Evolutionary conservation across 2,113 vertebrate genomes (phyloP).

Genomic region (Mirza zaza): DNA sequence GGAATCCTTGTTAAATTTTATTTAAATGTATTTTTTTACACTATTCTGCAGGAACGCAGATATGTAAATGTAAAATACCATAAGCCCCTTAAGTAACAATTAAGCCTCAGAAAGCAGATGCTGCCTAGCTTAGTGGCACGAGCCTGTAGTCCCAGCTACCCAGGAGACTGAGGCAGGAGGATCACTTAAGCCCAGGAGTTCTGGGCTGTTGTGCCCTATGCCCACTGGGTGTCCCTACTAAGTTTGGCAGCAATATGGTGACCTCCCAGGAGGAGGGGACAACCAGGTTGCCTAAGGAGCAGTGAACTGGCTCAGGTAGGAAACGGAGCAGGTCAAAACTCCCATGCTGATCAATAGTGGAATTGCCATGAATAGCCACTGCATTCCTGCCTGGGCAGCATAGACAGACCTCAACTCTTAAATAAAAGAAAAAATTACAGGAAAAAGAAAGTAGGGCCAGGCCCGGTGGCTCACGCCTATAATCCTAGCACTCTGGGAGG

Average conservation of each 20-base stretch:
- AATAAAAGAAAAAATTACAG: not conserved
- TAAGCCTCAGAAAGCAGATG: not conserved
- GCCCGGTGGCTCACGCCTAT: too few species aligned
- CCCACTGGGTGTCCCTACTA: not conserved
- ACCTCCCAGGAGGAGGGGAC: not conserved
- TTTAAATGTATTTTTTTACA: not conserved
- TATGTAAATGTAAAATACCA: not conserved
- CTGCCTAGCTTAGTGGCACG: too few species aligned
- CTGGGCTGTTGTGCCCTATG: not conserved
- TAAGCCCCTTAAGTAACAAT: not conserved
- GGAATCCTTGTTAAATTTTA: not conserved
- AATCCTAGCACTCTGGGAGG: too few species aligned
- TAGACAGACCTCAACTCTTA: not conserved
- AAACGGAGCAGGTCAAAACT: not conserved
- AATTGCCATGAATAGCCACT: not conserved
- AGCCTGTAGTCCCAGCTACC: too few species aligned
- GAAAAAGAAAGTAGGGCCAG: not conserved
- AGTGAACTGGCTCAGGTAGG: not conserved
- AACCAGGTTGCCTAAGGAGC: not conserved
- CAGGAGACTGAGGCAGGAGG: not conserved
- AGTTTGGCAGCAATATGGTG: not conserved
- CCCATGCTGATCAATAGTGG: not conserved
- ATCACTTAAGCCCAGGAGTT: not conserved
- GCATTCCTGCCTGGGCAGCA: not conserved
- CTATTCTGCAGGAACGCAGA: not conserved